These are phyloP conservation scores for Anguilla japonica DNA, from an alignment of 2,113 vertebrate genomes.

Conservation along the genomic window DNA sequence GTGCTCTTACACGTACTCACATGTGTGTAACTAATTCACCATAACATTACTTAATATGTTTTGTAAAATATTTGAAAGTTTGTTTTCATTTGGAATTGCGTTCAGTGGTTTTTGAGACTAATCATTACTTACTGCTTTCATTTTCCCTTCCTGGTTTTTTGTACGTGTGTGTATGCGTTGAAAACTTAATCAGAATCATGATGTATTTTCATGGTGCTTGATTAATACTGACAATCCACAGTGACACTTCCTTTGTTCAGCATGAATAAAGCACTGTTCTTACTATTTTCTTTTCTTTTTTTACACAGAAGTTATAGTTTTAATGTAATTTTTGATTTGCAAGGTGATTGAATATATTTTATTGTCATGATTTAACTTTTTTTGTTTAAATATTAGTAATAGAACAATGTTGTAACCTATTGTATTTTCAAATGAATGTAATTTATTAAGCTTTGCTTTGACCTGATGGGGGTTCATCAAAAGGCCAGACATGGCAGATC, in stretches of 20 bases:
- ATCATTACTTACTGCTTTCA: conserved; percentile 34
- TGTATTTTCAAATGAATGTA: conserved; percentile 76
- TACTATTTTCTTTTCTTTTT: conserved; percentile 28
- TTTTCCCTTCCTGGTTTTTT: conserved; percentile 22
- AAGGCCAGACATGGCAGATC: conserved; percentile 53
- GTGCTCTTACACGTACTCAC: conserved; percentile 33
- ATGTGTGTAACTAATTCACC: conserved; percentile 45
- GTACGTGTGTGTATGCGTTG: conserved; percentile 29
- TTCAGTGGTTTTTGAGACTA: conserved; percentile 25
- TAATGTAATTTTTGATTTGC: conserved; percentile 63
- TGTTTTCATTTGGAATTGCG: conserved; percentile 39
- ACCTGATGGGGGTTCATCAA: conserved; percentile 56
- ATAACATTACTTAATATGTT: conserved; percentile 31
- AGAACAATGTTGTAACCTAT: conserved; percentile 70
- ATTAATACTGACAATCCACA: conserved; percentile 66
- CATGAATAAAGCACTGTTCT: conserved; percentile 33
- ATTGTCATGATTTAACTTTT: conserved; percentile 63
- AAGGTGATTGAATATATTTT: conserved; percentile 63
- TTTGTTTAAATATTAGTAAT: conserved; percentile 64
- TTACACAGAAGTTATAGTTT: conserved; percentile 54
- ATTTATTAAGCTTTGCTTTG: conserved; percentile 72
- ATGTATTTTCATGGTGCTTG: conserved; percentile 71
- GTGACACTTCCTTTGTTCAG: conserved; percentile 41
- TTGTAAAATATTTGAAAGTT: conserved; percentile 21
- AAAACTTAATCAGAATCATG: conserved; percentile 41